Base-by-base conservation (phyloP, 2,888 invertebrate species). In the Cataglyphis altisquamis region DNA sequence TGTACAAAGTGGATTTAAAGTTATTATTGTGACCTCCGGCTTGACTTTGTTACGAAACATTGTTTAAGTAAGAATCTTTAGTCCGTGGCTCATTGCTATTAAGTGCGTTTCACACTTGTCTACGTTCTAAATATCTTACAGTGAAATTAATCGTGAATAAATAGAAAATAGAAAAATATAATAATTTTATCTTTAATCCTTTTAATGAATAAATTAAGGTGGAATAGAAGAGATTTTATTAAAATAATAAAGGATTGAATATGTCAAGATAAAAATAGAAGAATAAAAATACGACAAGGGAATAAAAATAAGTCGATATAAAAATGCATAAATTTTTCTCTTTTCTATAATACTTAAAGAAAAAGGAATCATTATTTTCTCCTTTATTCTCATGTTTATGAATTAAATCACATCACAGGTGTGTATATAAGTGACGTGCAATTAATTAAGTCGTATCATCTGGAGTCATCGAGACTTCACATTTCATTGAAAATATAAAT, bases 1-100 rank as follows among this genome's bases (percentile, higher is more conserved):
- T 60, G 72, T 36, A 72, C 67, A 80, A 80, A 80, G 72, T 80
- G 78, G 45, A 60, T 80, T 72, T 55, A 60, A 80, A 80, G 72
- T 80, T 80, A 80, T 70, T 70, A 78, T 72, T 60, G 60, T 72
- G 78, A 80, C 57, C 78, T 80, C 72, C 72, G 70, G 78, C 78
- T 80, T 80, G 72, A 80, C 72, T 80, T 55, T 60, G 72, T 80
- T 80, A 60, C 45, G 25, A 72, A 72, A 80, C 78, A 60, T 80
- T 72, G 60, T 57, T 72, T 72, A 80, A 70, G 72, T 80, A 72
- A 72, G 78, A 72, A 72, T 80, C 70, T 21, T 70, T 36, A 32
- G 21, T 45, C 36, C 32, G 60, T 52, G 66, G 75, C 66, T 25
- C 72, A 10, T 80, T 80, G 45, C 60, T 72, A 10, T 12, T 15